phyloP scores from a whole-genome alignment of 1,140 invertebrate species.

The Diorhabda carinulata region DNA sequence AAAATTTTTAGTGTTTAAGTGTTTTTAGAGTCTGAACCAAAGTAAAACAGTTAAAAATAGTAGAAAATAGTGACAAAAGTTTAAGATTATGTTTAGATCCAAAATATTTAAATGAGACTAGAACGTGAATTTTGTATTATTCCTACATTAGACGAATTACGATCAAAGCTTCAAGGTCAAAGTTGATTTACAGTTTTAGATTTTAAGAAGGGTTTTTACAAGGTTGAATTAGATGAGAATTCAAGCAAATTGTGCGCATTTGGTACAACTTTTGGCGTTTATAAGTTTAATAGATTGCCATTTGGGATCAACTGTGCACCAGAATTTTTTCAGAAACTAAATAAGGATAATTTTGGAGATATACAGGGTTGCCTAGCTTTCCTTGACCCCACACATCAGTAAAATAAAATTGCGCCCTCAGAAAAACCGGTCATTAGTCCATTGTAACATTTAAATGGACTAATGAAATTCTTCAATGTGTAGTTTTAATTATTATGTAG shows the following conservation, averaged over 20 bases:
- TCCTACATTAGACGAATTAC: too few species aligned
- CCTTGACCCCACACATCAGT: slow-evolving; percentile 24
- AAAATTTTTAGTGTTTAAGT: too few species aligned
- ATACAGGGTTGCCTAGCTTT: slow-evolving; percentile 30
- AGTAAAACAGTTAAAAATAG: too few species aligned
- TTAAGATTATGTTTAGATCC: neutral
- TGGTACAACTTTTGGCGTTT: too few species aligned
- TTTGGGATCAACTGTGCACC: slow-evolving; percentile 22
- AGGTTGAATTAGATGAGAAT: slow-evolving; percentile 25
- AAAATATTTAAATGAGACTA: neutral
- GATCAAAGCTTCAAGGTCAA: slow-evolving; percentile 10
- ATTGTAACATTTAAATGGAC: too few species aligned
- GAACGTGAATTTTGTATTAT: neutral
- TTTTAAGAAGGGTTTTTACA: slow-evolving; percentile 33
- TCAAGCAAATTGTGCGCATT: slow-evolving; percentile 21
- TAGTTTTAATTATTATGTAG: too few species aligned
- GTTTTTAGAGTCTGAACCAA: too few species aligned
- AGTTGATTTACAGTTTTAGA: slow-evolving; percentile 30
- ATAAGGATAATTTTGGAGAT: slow-evolving; percentile 22
- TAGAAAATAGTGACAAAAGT: neutral
- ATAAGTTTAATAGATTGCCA: too few species aligned
- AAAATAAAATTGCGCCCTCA: too few species aligned
- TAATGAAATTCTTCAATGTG: too few species aligned
- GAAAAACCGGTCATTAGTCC: too few species aligned
- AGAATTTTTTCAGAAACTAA: slow-evolving; percentile 29